A percentile compares a stretch with the other conserved stretches of the same genome.
Evolutionary conservation across 2,797 vertebrate species (phyloP).

Genomic region (Erpetoichthys calabaricus): DNA sequence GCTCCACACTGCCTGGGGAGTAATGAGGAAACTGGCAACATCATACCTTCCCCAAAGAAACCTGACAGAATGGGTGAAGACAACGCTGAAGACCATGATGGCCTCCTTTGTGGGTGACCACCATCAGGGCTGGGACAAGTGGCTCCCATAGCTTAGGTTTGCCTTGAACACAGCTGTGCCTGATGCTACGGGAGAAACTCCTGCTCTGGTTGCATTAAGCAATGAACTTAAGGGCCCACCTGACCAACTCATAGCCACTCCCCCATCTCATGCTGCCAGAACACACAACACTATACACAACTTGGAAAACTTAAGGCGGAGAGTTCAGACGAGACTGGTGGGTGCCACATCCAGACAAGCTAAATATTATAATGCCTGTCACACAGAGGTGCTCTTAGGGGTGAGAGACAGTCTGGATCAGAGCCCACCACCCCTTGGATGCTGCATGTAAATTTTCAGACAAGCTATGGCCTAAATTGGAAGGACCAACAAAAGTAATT

Average conservation of each 20-base stretch:
- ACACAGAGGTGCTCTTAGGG: not conserved
- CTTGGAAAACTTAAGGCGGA: not conserved
- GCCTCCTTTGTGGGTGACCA: not conserved
- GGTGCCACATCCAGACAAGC: slow-evolving; percentile 1
- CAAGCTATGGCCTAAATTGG: slow-evolving; percentile 7
- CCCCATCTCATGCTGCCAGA: not conserved
- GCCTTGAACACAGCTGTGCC: slow-evolving; percentile 6
- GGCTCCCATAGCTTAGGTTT: not conserved
- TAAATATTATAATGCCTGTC: slow-evolving; percentile 9
- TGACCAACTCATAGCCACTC: not conserved
- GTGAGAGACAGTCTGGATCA: slow-evolving; percentile 2
- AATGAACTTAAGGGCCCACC: not conserved
- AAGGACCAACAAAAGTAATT: not conserved
- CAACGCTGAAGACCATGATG: slow-evolving; percentile 5
- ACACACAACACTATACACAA: not conserved
- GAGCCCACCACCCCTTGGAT: not conserved
- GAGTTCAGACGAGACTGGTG: not conserved
- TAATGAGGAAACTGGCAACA: slow-evolving; percentile 5
- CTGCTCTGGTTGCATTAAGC: not conserved
- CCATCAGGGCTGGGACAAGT: slow-evolving; percentile 5
- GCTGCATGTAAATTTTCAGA: slow-evolving; percentile 1
- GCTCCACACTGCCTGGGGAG: slow-evolving; percentile 1
- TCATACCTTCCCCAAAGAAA: slow-evolving; percentile 13
- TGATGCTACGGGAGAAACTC: not conserved
- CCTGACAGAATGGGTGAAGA: slow-evolving; percentile 4